Percentiles rank a stretch among this genome's conserved stretches.
phyloP scores from a whole-genome alignment of 2,797 vertebrate species.

The Chromis chromis region DNA sequence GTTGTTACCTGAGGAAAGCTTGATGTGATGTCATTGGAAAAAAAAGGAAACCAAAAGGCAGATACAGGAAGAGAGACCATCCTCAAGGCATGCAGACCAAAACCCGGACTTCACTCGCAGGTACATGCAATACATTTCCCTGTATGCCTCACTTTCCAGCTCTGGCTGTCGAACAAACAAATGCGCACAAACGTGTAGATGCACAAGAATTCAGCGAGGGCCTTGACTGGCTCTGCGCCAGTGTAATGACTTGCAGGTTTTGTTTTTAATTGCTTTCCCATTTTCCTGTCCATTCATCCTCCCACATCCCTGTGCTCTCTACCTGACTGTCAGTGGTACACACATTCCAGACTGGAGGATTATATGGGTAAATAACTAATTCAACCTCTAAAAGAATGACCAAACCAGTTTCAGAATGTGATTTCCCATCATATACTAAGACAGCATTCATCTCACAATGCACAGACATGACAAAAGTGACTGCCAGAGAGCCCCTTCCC shows the following conservation, averaged over 20 bases:
- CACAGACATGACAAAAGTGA: neutral
- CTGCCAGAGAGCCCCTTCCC: neutral
- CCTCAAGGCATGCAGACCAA: slow-evolving; percentile 36
- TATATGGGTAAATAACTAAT: neutral
- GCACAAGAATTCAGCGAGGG: slow-evolving; percentile 25
- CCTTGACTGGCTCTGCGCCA: slow-evolving; percentile 25
- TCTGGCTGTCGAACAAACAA: slow-evolving; percentile 18
- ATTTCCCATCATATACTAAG: neutral
- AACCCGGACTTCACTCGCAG: slow-evolving; percentile 5
- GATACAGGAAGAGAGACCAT: slow-evolving; percentile 12
- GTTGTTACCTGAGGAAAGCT: slow-evolving; percentile 40
- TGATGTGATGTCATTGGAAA: slow-evolving; percentile 23
- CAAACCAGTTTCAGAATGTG: neutral
- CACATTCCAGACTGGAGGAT: neutral
- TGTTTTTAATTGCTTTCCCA: slow-evolving; percentile 58
- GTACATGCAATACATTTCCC: slow-evolving; percentile 1
- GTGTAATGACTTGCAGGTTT: slow-evolving; percentile 59
- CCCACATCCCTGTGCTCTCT: slow-evolving; percentile 6
- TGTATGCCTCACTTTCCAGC: neutral
- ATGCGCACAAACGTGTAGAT: slow-evolving; percentile 17
- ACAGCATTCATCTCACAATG: neutral
- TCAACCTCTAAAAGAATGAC: neutral
- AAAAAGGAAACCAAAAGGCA: slow-evolving; percentile 32
- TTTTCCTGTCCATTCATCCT: slow-evolving; percentile 38
- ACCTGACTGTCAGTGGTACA: neutral